Percentiles rank a stretch among this genome's conserved stretches.
These are phyloP conservation scores for Styela plicata DNA, from an alignment of 23 tunicate species.

Conservation along the genomic window DNA sequence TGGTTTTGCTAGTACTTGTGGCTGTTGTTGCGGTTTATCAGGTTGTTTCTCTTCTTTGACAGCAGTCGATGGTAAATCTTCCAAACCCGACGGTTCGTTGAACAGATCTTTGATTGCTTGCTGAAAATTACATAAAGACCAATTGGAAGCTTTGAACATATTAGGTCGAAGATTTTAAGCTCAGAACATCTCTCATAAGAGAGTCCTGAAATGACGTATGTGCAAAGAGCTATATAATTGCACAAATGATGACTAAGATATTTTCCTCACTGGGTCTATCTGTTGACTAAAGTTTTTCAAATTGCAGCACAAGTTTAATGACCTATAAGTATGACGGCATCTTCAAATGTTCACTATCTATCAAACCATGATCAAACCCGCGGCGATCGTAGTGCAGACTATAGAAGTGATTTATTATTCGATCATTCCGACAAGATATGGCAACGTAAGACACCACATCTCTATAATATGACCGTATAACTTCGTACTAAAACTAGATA, in stretches of 20 bases:
- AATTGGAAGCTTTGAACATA: too few relatives aligned
- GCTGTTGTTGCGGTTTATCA: constrained; percentile 18
- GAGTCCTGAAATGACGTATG: too few relatives aligned
- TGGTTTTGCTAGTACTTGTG: constrained; percentile 19
- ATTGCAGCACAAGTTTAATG: too few relatives aligned
- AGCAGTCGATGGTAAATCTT: constrained; percentile 27
- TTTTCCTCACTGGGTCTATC: too few relatives aligned
- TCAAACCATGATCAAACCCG: background rate
- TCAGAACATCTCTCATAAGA: too few relatives aligned
- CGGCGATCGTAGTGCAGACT: constrained; percentile 4
- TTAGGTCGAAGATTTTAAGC: too few relatives aligned
- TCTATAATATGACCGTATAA: constrained; percentile 25
- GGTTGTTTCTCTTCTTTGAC: background rate
- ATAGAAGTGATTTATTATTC: background rate
- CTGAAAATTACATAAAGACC: constrained; percentile 21
- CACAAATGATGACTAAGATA: too few relatives aligned
- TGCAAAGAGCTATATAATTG: too few relatives aligned
- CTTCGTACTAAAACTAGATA: background rate
- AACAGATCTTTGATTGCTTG: constrained; percentile 61
- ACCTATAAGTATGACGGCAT: too few relatives aligned
- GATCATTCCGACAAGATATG: constrained; percentile 28
- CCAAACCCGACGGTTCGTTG: constrained; percentile 69
- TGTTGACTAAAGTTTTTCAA: too few relatives aligned
- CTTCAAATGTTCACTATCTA: background rate
- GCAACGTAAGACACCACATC: background rate